These are phyloP conservation scores for Allygus modestus DNA, from an alignment of 2,888 invertebrate genomes.

Conservation along the genomic window DNA sequence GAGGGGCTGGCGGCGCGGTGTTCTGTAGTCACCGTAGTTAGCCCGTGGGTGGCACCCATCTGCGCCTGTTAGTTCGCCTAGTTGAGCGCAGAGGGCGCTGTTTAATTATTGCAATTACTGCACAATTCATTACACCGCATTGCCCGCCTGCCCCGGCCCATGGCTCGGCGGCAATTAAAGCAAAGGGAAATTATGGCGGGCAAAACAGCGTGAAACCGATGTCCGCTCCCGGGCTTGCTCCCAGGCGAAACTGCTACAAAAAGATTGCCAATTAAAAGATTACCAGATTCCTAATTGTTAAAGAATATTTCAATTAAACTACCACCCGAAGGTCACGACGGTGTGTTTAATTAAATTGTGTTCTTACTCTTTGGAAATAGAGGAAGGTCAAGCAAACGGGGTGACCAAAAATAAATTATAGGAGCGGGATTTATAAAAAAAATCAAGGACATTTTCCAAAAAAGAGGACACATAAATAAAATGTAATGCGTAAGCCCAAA, in stretches of 20 bases:
- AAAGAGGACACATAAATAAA: too few relatives aligned
- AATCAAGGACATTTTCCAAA: too few relatives aligned
- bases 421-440: too few relatives aligned
- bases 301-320: background rate
- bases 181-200: slow-evolving; percentile 30
- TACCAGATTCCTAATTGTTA: background rate
- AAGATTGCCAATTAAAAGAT: background rate
- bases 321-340: background rate
- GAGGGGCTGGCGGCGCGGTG: too few relatives aligned
- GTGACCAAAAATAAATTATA: too few relatives aligned
- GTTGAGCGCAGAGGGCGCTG: slow-evolving; percentile 17
- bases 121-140: slow-evolving; percentile 50
- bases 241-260: slow-evolving; percentile 1
- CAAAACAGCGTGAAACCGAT: slow-evolving; percentile 28
- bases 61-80: slow-evolving; percentile 23
- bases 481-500: too few relatives aligned
- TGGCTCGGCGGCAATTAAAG: slow-evolving; percentile 10
- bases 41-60: slow-evolving; percentile 1
- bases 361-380: background rate
- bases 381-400: too few relatives aligned
- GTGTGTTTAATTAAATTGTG: background rate
- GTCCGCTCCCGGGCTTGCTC: slow-evolving; percentile 28
- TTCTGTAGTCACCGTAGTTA: too few relatives aligned
- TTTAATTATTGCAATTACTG: slow-evolving; percentile 55
- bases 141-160: background rate